Percentiles rank a stretch among this genome's conserved stretches.
Evolutionary conservation across 1,140 invertebrate genomes (phyloP).

Genomic region (Nebria ingens): DNA sequence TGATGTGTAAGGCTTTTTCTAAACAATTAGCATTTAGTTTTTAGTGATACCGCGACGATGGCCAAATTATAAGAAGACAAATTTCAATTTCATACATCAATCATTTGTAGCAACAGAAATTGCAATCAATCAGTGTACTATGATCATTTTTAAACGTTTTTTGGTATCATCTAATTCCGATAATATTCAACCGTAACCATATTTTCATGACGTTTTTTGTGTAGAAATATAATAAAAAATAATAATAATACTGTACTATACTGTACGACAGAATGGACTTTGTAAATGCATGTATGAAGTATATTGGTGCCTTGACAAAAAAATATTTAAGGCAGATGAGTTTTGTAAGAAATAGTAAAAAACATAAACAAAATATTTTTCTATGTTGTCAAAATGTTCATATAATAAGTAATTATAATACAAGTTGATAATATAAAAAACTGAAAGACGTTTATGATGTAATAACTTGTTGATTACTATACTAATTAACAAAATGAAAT

Average conservation of each 20-base stretch:
- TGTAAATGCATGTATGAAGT: slow-evolving; percentile 7
- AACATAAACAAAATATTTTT: slow-evolving; percentile 31
- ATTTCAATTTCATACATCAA: neutral
- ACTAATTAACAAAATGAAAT: neutral
- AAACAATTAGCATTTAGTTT: neutral
- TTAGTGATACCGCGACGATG: neutral
- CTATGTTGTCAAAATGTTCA: slow-evolving; percentile 38
- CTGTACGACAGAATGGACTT: neutral
- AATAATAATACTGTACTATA: no score
- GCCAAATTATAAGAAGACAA: neutral
- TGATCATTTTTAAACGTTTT: no score
- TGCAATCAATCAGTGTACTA: no score
- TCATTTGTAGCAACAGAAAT: no score
- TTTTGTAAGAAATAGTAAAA: slow-evolving; percentile 34
- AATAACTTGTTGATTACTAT: neutral
- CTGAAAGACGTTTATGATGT: neutral
- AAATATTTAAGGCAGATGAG: slow-evolving; percentile 33
- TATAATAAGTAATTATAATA: slow-evolving; percentile 17
- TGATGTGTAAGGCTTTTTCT: slow-evolving; percentile 5
- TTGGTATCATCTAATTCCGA: no score
- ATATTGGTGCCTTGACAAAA: slow-evolving; percentile 33
- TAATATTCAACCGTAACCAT: no score
- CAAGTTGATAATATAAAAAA: neutral
- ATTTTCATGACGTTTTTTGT: no score
- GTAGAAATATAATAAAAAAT: no score